A percentile compares a stretch with the other conserved stretches of the same genome.
Conservation (phyloP, 2,797 vertebrate species). For the Gila robusta region DNA sequence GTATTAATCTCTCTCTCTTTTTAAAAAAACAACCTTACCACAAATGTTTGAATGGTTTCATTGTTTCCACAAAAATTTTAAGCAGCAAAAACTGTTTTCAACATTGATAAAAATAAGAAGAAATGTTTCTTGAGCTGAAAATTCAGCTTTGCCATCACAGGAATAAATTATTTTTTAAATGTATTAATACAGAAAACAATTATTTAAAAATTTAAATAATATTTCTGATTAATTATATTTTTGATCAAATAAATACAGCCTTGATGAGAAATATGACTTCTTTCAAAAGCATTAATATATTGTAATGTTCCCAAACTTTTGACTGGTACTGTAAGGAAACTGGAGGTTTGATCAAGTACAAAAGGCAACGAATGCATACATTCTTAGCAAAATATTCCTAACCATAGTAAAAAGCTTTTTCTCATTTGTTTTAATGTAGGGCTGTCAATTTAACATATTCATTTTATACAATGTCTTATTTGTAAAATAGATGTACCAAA, state of each 20-base stretch:
- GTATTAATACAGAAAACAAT: too few relatives aligned
- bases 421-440: too few relatives aligned
- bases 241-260: not conserved
- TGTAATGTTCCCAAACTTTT: not conserved
- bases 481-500: not conserved
- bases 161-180: too few relatives aligned
- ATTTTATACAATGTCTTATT: not conserved
- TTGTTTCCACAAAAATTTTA: too few relatives aligned
- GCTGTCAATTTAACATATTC: not conserved
- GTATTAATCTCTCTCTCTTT: not conserved
- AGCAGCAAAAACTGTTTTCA: not conserved
- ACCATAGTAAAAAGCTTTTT: too few relatives aligned
- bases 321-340: not conserved
- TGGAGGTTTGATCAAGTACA: not conserved
- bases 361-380: not conserved
- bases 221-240: not conserved
- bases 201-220: too few relatives aligned
- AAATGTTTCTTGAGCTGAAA: not conserved
- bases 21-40: too few relatives aligned
- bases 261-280: too few relatives aligned
- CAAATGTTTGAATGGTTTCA: not conserved
- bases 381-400: not conserved
- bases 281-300: too few relatives aligned
- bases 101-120: not conserved
- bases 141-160: not conserved